phyloP scores from a whole-genome alignment of 2,888 invertebrate genomes.

The Oasisia sp. region DNA sequence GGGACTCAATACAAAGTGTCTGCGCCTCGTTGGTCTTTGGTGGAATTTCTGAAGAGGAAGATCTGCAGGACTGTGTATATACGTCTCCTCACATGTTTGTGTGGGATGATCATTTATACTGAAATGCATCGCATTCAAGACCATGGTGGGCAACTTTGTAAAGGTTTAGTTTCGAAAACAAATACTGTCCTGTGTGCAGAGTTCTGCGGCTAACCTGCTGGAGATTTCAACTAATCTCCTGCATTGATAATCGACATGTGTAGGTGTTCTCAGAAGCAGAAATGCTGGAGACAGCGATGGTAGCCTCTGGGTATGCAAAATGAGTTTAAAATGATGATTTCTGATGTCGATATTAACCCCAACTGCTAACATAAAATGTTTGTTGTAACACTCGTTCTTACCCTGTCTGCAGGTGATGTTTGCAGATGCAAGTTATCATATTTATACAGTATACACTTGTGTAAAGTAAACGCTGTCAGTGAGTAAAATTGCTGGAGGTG shows the following conservation, averaged over 20 bases:
- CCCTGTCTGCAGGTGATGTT: background rate
- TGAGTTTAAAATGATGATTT: background rate
- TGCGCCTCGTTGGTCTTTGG: background rate
- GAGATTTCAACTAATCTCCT: background rate
- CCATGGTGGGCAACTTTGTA: background rate
- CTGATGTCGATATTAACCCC: conserved; percentile 1
- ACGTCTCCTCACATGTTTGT: background rate
- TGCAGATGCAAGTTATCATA: background rate
- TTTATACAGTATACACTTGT: background rate
- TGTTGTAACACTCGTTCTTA: background rate
- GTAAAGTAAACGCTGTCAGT: background rate
- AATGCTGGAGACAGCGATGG: background rate
- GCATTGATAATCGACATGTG: background rate
- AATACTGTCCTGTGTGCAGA: background rate
- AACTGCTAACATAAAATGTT: background rate
- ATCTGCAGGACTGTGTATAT: background rate
- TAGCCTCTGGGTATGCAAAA: background rate
- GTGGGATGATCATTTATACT: background rate
- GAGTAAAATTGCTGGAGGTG: background rate
- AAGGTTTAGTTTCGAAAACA: background rate
- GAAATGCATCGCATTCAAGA: background rate
- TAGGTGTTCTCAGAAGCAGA: background rate
- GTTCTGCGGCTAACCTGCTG: background rate
- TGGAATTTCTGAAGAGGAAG: background rate
- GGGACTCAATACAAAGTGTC: background rate